Evolutionary conservation across 2,113 vertebrate genomes (phyloP), one percentile per base, ranked within the genome.

Genomic region (Collichthys lucidus): DNA sequence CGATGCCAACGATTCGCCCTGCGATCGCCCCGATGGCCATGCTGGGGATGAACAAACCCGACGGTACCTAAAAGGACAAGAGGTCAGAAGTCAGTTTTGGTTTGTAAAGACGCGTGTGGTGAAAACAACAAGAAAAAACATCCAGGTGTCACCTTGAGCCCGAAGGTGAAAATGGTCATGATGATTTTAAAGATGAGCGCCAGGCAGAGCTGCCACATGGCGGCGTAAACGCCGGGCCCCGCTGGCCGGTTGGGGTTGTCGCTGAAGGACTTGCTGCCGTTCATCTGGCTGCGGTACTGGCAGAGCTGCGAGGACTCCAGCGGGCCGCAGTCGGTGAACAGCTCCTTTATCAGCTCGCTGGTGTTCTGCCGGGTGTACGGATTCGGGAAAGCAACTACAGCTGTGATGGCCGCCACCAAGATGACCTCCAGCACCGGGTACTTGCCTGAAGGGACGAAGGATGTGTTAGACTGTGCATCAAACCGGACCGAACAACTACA

Each of bases 91-190:
- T 1, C 8, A 20, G 5, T 31, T 40, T 3, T 56, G 47, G 5
- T 22, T 5, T 9, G 20, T 3, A 2, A 22, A 22, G 11, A 52
- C 9, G 3, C 1, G 0, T 0, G 4, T 16, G 10, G 5, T 5
- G 26, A 15, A 84, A 69, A 61, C 9, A 47, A 15, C 24, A 20
- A 11, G 4, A 29, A 11, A n/a, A 24, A 49, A 10, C 22, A 26
- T 26, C 12, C 5, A 11, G 11, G 26, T 66, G 83, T 92, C 92
- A 99, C 98, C 98, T 99, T 99, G 70, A 99, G 96, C 65, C 98
- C 98, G 44, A 99, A 99, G 40, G 98, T 99, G 94, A 99, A 99
- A 50, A 99, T 98, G 49, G 98, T 99, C 98, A 99, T 99, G 91
- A 99, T 96, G 92, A 99, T 99, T 92, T 99, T 99, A 87, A 99